phyloP scores from a whole-genome alignment of 2,113 vertebrate species.

The Brienomyrus brachyistius region DNA sequence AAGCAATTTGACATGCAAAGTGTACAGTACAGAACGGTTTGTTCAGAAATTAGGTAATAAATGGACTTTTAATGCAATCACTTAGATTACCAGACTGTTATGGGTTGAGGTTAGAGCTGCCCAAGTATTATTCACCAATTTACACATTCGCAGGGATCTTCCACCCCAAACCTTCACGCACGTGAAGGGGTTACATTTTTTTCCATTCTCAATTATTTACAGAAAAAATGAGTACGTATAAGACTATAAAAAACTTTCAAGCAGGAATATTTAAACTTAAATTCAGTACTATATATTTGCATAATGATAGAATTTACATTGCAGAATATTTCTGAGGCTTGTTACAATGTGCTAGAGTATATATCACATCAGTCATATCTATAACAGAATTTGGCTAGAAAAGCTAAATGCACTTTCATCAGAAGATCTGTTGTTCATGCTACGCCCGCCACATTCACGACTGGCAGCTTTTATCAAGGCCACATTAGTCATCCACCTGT shows the following conservation, averaged over 20 bases:
- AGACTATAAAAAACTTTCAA: not conserved
- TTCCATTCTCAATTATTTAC: not conserved
- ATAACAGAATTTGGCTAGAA: not conserved
- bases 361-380: not conserved
- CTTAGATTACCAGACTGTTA: not conserved
- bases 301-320: not conserved
- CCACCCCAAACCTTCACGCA: not conserved
- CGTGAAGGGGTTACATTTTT: not conserved
- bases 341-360: not conserved
- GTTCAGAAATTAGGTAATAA: not conserved
- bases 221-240: not conserved
- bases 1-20: not conserved
- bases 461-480: slow-evolving; percentile 52
- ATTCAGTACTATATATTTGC: not conserved
- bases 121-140: not conserved
- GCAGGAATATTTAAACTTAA: not conserved
- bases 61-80: no score
- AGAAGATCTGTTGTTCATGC: not conserved
- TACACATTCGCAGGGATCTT: not conserved
- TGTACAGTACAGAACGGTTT: not conserved
- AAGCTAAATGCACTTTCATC: not conserved
- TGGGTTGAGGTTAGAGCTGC: not conserved
- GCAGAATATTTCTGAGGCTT: not conserved
- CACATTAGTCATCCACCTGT: slow-evolving; percentile 59
- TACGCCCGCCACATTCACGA: slow-evolving; percentile 33